These are phyloP conservation scores for Clarias laeviceps DNA, from an alignment of 2,797 vertebrate genomes.

Conservation along the genomic window DNA sequence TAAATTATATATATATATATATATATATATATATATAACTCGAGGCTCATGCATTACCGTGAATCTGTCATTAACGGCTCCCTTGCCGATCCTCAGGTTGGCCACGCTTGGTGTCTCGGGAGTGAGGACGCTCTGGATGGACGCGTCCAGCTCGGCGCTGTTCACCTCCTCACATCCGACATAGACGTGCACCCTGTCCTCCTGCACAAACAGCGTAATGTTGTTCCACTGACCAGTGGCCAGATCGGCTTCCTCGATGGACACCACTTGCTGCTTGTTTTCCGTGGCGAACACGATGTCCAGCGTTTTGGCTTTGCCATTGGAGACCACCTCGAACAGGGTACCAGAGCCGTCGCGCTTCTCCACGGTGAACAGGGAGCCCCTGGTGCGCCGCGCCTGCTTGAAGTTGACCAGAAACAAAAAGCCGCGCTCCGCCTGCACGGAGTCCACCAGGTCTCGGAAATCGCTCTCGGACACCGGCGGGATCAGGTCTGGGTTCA, in stretches of 20 bases:
- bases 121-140: conserved; percentile 91
- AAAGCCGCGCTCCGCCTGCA: conserved; percentile 86
- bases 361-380: conserved; percentile 88
- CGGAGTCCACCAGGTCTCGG: conserved; percentile 79
- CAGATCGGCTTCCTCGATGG: conserved; percentile 90
- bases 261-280: conserved; percentile 85
- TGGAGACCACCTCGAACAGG: conserved; percentile 91
- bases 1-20: not conserved
- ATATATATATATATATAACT: not conserved
- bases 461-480: conserved; percentile 80
- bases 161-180: conserved; percentile 92
- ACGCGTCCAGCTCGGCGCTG: conserved; percentile 86
- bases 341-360: conserved; percentile 82
- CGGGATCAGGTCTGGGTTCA: conserved; percentile 91
- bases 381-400: conserved; percentile 86
- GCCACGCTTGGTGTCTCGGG: conserved; percentile 81
- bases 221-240: conserved; percentile 94
- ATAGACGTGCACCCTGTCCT: conserved; percentile 88
- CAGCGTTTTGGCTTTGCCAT: conserved; percentile 92
- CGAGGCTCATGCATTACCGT: conserved; percentile 78
- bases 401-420: conserved; percentile 89
- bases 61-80: conserved; percentile 90
- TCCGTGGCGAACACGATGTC: conserved; percentile 91
- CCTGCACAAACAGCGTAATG: conserved; percentile 89
- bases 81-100: conserved; percentile 88